Evolutionary conservation across 2,888 invertebrate genomes (phyloP), one percentile per base, ranked within the genome.

Genomic region (Brenthis ino): DNA sequence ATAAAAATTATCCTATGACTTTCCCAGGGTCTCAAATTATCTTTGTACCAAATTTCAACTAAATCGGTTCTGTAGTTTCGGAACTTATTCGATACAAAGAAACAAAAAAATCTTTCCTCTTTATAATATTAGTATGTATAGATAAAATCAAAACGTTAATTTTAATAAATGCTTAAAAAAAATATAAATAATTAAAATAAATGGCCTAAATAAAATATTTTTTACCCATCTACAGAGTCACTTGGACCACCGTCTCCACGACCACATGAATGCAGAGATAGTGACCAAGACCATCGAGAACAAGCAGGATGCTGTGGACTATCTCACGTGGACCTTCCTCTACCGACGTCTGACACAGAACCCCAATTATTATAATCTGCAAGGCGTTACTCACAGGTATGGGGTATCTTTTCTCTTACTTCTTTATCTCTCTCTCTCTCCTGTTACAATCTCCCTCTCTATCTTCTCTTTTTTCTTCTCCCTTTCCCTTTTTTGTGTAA

Each of bases 241-340:
- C 88, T 93, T 99, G 77, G 99, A 99, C 93, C 99, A 99, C 82
- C 95, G 98, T 73, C 94, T 99, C 3, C 99, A 99, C 87, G 99
- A 99, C 92, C 99, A 99, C 89, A 98, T 99, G 87, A 99, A 99
- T 91, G 99, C 99, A 0, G 99, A 99, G 93, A 99, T 99, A 67
- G 99, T 99, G 0, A 99, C 99, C 0, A 99, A 99, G 89, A 99
- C 99, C 0, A 98, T 99, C 78, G 99, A 99, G 92, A 99, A 99
- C 93, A 99, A 99, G 83, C 99, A 99, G 86, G 99, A 99, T 83
- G 99, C 99, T 0, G 99, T 99, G 0, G 99, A 99, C 93, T 99
- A 99, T 82, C 94, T 99, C 24, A 99, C 99, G 0, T 99, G 99
- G 99, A 99, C 99, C 0, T 98, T 99, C 94, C 93, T 99, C 13